These are phyloP conservation scores for Phyllostomus hastatus DNA, from an alignment of 2,113 vertebrate genomes.

Conservation along the genomic window DNA sequence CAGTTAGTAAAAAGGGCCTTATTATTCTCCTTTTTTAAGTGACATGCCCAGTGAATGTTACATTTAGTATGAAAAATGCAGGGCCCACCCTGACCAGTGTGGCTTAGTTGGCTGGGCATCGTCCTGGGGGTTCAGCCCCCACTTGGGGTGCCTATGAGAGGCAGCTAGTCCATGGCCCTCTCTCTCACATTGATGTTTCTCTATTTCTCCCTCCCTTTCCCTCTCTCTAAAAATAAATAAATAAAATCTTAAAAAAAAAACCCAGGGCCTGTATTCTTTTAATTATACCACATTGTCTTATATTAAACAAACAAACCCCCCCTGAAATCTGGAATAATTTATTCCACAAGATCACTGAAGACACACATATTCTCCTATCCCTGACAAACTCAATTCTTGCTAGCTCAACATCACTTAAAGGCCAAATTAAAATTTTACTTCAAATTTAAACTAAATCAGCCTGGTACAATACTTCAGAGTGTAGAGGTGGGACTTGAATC, in stretches of 20 bases:
- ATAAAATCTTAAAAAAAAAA: too few relatives aligned
- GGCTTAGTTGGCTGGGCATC: too few relatives aligned
- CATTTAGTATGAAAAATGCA: background rate
- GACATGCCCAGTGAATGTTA: background rate
- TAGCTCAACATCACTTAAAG: slow-evolving; percentile 5
- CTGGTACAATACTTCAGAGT: background rate
- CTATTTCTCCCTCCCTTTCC: too few relatives aligned
- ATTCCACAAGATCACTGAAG: background rate
- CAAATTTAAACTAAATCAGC: slow-evolving; percentile 24
- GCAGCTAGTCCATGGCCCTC: too few relatives aligned
- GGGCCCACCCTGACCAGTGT: too few relatives aligned
- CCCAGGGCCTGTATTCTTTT: background rate
- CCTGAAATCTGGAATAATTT: background rate
- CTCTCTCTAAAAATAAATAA: too few relatives aligned
- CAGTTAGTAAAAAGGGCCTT: background rate
- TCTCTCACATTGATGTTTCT: too few relatives aligned
- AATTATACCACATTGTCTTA: background rate
- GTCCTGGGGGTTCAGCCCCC: too few relatives aligned
- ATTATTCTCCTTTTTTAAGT: background rate
- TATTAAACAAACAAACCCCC: background rate
- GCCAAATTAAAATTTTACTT: slow-evolving; percentile 24
- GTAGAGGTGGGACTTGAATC: background rate
- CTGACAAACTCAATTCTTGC: slow-evolving; percentile 23
- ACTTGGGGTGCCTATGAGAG: too few relatives aligned
- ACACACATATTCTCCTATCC: background rate